phyloP scores from a whole-genome alignment of 2,797 vertebrate species.

The Sebastes trivittatus region DNA sequence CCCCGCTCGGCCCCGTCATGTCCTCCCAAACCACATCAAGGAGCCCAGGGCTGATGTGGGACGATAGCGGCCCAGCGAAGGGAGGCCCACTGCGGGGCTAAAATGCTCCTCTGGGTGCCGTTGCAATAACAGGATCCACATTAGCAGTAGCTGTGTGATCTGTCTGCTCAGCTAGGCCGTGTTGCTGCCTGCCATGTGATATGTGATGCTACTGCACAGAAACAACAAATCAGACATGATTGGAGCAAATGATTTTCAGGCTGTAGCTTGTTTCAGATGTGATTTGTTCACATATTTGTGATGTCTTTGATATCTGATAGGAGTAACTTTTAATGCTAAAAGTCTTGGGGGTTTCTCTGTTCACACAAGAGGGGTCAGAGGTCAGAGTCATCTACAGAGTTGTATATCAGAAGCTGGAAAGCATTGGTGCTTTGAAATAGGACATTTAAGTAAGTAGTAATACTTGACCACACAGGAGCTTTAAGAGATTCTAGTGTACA shows the following conservation, averaged over 20 bases:
- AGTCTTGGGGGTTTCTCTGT: background rate
- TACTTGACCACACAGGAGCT: background rate
- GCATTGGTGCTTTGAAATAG: background rate
- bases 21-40: slow-evolving; percentile 86
- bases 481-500: background rate
- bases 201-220: slow-evolving; percentile 44
- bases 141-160: slow-evolving; percentile 76
- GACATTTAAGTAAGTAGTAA: background rate
- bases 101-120: slow-evolving; percentile 73
- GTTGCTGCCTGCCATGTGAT: slow-evolving; percentile 41
- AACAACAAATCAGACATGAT: slow-evolving; percentile 39
- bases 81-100: slow-evolving; percentile 69
- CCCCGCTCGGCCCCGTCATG: slow-evolving; percentile 76
- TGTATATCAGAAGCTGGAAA: background rate
- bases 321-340: background rate
- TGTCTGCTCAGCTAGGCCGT: slow-evolving; percentile 44
- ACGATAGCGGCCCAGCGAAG: slow-evolving; percentile 76
- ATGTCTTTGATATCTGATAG: background rate
- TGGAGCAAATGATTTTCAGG: background rate
- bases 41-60: slow-evolving; percentile 71
- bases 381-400: background rate
- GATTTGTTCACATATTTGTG: background rate
- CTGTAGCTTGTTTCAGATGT: background rate
- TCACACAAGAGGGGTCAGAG: background rate
- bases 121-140: slow-evolving; percentile 78